Base-by-base conservation (phyloP, 2,888 invertebrate species). In the Caenorhabditis imperialis region DNA sequence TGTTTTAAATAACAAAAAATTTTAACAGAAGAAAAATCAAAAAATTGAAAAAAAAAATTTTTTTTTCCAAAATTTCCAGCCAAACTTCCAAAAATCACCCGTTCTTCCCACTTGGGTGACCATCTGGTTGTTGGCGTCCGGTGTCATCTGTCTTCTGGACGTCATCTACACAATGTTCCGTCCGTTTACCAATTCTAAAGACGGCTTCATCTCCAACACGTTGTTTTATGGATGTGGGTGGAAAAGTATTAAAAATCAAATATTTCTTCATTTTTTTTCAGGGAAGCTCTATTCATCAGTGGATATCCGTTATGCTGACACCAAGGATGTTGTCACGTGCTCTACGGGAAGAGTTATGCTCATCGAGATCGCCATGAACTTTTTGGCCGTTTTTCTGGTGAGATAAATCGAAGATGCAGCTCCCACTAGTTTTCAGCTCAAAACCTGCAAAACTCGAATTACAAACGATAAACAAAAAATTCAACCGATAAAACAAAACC, bases 281-380 rank as follows among this genome's bases (percentile, higher is more conserved):
- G 85, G 84, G 86, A 81, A 86, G 61, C 73, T 85, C 48, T 86
- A 86, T 62, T 81, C 85, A 4, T 81, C 80, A 18, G 85, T 86
- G 7, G 86, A 86, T 69, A 62, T 78, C 35, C 78, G 86, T 6
- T 86, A 86, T 58, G 85, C 83, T 6, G 75, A 79, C 16, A 53
- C 78, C 3, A 70, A 75, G 14, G 86, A 86, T 50, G 63, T 83
- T 10, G 82, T 85, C 18, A 86, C 86, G n/a, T 82, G 82, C 69
- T 79, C 85, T 12, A 86, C 85, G 5, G 86, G 86, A 4, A 55
- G 85, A 30, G 82, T 85, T 12, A 86, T 86, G 86, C 65, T 82
- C 20, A 58, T 86, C 14, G 86, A 86, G 69, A 79, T 86, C 50
- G 65, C 76, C 25, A 58, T 86, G 78, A 82, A 86, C 57, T 57